Evolutionary conservation across 2,113 vertebrate genomes (phyloP).

Genomic region (Rhinogobius similis): DNA sequence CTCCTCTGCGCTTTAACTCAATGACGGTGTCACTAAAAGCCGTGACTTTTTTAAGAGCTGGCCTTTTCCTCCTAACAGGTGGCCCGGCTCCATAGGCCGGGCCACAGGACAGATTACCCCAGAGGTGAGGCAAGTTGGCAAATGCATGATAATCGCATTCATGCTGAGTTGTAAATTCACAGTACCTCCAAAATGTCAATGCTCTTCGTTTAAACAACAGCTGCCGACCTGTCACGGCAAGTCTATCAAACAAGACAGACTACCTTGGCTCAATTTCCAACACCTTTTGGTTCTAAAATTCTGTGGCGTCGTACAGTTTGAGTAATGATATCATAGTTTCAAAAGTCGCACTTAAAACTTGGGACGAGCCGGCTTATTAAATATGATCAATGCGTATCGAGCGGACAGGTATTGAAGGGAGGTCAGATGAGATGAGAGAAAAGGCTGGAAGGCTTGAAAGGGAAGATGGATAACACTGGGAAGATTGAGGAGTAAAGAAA

Average conservation of each 20-base stretch:
- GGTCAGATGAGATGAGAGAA: slow-evolving; percentile 29
- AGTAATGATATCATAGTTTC: slow-evolving; percentile 19
- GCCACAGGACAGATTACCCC: slow-evolving; percentile 51
- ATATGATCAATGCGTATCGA: slow-evolving; percentile 38
- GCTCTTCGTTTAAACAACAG: slow-evolving; percentile 40
- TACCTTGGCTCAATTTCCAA: slow-evolving; percentile 17
- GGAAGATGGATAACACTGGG: slow-evolving; percentile 45
- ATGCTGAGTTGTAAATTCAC: slow-evolving; percentile 63
- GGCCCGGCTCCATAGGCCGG: slow-evolving; percentile 13
- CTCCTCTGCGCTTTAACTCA: slow-evolving; percentile 17
- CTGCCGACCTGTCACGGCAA: slow-evolving; percentile 51
- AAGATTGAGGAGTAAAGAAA: slow-evolving; percentile 56
- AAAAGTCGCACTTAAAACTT: slow-evolving; percentile 35
- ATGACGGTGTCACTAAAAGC: slow-evolving; percentile 21
- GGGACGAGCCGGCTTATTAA: slow-evolving; percentile 16
- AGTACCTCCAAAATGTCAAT: slow-evolving; percentile 50
- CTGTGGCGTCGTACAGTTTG: slow-evolving; percentile 12
- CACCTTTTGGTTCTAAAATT: slow-evolving; percentile 14
- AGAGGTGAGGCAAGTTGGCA: slow-evolving; percentile 57
- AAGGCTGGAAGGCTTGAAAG: slow-evolving; percentile 24
- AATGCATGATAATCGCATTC: slow-evolving; percentile 66
- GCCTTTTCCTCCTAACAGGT: slow-evolving; percentile 30
- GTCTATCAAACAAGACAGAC: slow-evolving; percentile 56
- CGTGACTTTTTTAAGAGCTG: slow-evolving; percentile 11
- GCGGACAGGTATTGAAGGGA: slow-evolving; percentile 25